Percentiles rank a stretch among this genome's conserved stretches.
phyloP scores from a whole-genome alignment of 1,140 invertebrate species.

The Drosophila dunni region DNA sequence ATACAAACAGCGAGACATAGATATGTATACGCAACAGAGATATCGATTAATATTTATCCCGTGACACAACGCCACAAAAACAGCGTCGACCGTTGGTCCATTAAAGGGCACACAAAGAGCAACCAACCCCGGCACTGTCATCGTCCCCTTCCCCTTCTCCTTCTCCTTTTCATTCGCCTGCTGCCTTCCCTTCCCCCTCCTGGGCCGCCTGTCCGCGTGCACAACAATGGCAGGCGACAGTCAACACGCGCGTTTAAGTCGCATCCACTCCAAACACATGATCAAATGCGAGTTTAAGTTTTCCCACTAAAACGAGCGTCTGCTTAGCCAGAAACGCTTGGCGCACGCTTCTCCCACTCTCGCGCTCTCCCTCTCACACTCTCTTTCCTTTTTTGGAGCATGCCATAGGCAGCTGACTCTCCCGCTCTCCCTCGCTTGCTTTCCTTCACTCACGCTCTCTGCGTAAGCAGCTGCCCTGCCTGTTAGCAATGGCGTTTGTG shows the following conservation, averaged over 20 bases:
- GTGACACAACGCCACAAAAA: constrained; percentile 72
- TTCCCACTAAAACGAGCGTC: constrained; percentile 51
- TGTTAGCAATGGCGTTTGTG: constrained; percentile 13
- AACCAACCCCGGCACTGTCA: constrained; percentile 50
- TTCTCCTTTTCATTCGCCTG: background rate
- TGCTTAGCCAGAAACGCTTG: constrained; percentile 32
- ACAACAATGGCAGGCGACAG: constrained; percentile 51
- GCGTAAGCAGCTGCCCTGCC: background rate
- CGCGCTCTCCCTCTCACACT: constrained; percentile 20
- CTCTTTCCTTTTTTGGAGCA: constrained; percentile 59
- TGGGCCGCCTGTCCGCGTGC: constrained; percentile 19
- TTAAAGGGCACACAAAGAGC: constrained; percentile 62
- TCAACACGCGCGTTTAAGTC: constrained; percentile 48
- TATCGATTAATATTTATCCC: constrained; percentile 73
- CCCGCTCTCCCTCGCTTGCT: constrained; percentile 19
- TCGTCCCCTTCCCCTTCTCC: background rate
- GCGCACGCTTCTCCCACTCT: constrained; percentile 53
- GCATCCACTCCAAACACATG: constrained; percentile 43
- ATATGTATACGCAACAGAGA: constrained; percentile 27
- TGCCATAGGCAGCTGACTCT: constrained; percentile 56
- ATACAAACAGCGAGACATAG: constrained; percentile 26
- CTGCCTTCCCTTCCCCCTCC: background rate
- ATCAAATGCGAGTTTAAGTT: constrained; percentile 56
- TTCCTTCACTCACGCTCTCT: constrained; percentile 2
- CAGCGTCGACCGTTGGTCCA: constrained; percentile 68